Evolutionary conservation across 2,888 invertebrate genomes (phyloP).

Genomic region (Volucella inanis): DNA sequence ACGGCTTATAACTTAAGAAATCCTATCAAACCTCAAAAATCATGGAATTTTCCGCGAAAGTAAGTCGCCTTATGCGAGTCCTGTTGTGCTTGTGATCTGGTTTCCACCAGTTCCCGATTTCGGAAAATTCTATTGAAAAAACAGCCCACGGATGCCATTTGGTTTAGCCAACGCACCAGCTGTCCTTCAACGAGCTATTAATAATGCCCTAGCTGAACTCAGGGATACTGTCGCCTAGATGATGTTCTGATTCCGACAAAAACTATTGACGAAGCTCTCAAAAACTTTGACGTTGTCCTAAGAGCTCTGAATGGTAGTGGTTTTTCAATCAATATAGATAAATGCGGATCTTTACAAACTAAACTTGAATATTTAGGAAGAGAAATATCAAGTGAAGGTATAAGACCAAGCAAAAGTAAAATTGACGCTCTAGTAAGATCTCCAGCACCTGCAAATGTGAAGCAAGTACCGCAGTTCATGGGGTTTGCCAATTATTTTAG

Average conservation of each 20-base stretch:
- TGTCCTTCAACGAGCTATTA: slow-evolving; percentile 21
- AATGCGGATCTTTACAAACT: slow-evolving; percentile 65
- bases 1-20: no score
- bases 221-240: slow-evolving; percentile 23
- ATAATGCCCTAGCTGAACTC: slow-evolving; percentile 13
- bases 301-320: slow-evolving; percentile 59
- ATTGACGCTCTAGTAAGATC: slow-evolving; percentile 27
- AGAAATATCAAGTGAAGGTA: slow-evolving; percentile 58
- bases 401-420: slow-evolving; percentile 35
- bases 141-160: slow-evolving; percentile 77
- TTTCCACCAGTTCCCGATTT: slow-evolving; percentile 57
- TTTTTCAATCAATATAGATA: slow-evolving; percentile 71
- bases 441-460: slow-evolving; percentile 23
- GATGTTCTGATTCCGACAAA: slow-evolving; percentile 25
- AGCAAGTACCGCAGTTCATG: slow-evolving; percentile 46
- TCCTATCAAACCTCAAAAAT: neutral
- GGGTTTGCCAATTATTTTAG: slow-evolving; percentile 46
- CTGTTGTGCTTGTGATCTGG: slow-evolving; percentile 27
- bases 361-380: slow-evolving; percentile 76
- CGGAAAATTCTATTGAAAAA: slow-evolving; percentile 36
- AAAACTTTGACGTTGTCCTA: slow-evolving; percentile 18
- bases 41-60: slow-evolving; percentile 5
- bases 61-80: slow-evolving; percentile 7
- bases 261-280: slow-evolving; percentile 26
- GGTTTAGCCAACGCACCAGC: slow-evolving; percentile 75